Evolutionary conservation across 2,797 vertebrate species (phyloP).

Genomic region (Pseudochromis fuscus): DNA sequence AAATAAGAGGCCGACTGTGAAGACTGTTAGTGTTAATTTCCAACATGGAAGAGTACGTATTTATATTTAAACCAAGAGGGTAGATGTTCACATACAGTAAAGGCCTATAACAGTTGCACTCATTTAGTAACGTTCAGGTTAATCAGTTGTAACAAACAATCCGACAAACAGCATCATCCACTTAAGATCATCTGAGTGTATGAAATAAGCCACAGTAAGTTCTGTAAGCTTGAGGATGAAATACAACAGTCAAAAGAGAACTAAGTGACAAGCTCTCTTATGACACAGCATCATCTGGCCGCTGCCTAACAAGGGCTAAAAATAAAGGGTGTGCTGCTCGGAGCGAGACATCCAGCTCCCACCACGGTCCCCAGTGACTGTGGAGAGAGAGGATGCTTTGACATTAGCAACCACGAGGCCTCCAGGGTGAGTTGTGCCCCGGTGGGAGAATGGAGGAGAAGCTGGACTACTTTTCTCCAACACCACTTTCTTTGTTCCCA

Average conservation of each 20-base stretch:
- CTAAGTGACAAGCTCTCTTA: constrained; percentile 60
- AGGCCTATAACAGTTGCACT: constrained; percentile 8
- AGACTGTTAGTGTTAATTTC: constrained; percentile 57
- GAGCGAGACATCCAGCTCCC: constrained; percentile 61
- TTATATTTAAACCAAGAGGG: constrained; percentile 26
- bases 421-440: constrained; percentile 43
- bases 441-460: constrained; percentile 23
- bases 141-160: constrained; percentile 13
- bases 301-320: constrained; percentile 66
- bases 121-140: constrained; percentile 29
- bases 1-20: constrained; percentile 19
- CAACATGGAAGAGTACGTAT: constrained; percentile 56
- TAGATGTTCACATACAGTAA: constrained; percentile 11
- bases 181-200: neutral
- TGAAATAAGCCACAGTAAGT: neutral
- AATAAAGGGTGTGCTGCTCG: constrained; percentile 65
- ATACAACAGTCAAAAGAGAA: constrained; percentile 28
- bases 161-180: neutral
- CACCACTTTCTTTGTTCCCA: neutral
- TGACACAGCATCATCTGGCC: constrained; percentile 70
- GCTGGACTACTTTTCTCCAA: constrained; percentile 8
- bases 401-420: constrained; percentile 52
- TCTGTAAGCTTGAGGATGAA: constrained; percentile 21
- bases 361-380: constrained; percentile 44
- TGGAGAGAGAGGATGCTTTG: constrained; percentile 44